Evolutionary conservation across 1,140 invertebrate species (phyloP), one percentile per base, ranked within the genome.

Genomic region (Atta cephalotes): DNA sequence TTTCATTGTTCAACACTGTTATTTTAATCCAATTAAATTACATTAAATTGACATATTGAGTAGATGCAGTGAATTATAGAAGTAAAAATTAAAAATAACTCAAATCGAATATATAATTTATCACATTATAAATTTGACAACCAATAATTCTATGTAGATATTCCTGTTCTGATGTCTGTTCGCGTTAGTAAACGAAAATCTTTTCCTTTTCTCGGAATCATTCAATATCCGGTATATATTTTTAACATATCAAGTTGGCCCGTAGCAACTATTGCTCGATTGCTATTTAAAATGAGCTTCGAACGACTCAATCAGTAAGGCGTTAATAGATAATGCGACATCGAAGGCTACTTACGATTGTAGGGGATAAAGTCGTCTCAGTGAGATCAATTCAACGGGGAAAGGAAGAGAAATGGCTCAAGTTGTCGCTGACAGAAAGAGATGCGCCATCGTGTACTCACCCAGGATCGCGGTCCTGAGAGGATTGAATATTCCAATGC

Each of bases 401-500:
- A 16, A 7, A 49, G 18, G 18, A 10, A 76, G 28, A 62, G 62
- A 77, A 78, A 84, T 62, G 56, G 31, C 25, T 18, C 31, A 58
- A 82, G 25, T 77, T 77, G 35, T 71, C 58, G 58, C 12, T 12
- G 51, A 51, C n/a, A 31, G 28, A 60, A 49, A 53, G 53, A 51
- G 31, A 72, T n/a, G 28, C 25, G 35, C 66, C 49, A 16, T 3
- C 56, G 18, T 45, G n/a, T 80, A 65, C 18, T 63, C 60, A 39
- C 49, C n/a, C 56, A 70, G 51, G 31, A 25, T 76, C 49, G 74
- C 45, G 63, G 68, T 77, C n/a, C 18, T 39, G 53, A 66, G 49
- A 56, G 45, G 72, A 88, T 76, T 81, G 89, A 90, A 88, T 90
- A 91, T 90, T 91, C 89, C 77, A 58, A 78, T 88, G 77, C 80